phyloP scores from a whole-genome alignment of 2,113 vertebrate genomes.

The Danionella cerebrum region DNA sequence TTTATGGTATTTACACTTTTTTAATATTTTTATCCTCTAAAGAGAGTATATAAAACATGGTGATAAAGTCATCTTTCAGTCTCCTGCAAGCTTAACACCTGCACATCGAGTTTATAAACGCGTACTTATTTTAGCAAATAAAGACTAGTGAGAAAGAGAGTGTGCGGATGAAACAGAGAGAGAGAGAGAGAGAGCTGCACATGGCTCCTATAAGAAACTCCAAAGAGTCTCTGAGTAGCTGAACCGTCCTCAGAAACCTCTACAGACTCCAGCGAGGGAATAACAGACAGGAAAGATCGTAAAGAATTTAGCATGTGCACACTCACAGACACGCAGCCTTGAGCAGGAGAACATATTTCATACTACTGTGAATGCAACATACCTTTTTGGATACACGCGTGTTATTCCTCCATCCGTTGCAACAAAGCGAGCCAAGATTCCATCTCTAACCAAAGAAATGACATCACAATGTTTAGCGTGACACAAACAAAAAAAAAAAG shows the following conservation, averaged over 20 bases:
- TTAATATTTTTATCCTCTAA: background rate
- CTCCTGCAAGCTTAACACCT: constrained; percentile 8
- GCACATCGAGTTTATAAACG: constrained; percentile 17
- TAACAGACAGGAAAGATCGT: background rate
- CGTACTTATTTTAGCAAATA: constrained; percentile 22
- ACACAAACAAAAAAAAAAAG: background rate
- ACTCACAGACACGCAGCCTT: background rate
- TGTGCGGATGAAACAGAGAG: too few relatives aligned
- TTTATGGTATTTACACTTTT: too few relatives aligned
- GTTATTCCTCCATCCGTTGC: constrained; percentile 96
- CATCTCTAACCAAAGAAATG: constrained; percentile 60
- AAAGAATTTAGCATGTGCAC: constrained; percentile 5
- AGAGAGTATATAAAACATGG: background rate
- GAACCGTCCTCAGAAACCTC: constrained; percentile 7
- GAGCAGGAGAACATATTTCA: background rate
- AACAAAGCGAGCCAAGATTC: constrained; percentile 85
- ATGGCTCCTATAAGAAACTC: constrained; percentile 14
- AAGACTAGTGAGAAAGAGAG: background rate
- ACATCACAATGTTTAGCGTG: background rate
- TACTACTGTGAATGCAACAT: constrained; percentile 32
- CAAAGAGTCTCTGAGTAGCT: background rate
- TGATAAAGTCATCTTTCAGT: background rate
- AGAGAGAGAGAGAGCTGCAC: constrained; percentile 14
- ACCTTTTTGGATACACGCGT: constrained; percentile 92
- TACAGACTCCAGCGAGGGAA: background rate